Percentiles rank a stretch among this genome's conserved stretches.
phyloP scores from a whole-genome alignment of 2,888 invertebrate genomes.

The Andrena trimmerana region DNA sequence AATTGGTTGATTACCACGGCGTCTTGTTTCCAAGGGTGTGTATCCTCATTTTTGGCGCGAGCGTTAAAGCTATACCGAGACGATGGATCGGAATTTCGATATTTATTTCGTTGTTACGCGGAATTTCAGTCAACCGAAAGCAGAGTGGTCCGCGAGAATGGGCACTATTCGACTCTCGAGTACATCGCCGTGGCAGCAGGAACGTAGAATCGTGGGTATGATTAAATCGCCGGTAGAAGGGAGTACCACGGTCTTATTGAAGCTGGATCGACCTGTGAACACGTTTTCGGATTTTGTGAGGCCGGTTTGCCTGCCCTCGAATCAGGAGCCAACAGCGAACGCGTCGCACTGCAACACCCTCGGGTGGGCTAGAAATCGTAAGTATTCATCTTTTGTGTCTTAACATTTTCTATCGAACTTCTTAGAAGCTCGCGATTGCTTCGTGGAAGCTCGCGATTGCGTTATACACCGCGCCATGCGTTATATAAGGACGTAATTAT shows the following conservation, averaged over 20 bases:
- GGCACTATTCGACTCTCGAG: conserved; percentile 92
- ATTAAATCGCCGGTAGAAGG: conserved; percentile 96
- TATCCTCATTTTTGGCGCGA: conserved; percentile 6
- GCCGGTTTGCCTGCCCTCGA: conserved; percentile 92
- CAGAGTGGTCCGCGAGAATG: conserved; percentile 94
- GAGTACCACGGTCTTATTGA: conserved; percentile 92
- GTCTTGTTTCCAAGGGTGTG: conserved; percentile 91
- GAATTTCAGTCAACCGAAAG: conserved; percentile 90
- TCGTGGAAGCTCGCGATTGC: background rate
- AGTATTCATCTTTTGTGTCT: conserved; percentile 63
- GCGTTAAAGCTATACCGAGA: too few species aligned
- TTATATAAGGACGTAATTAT: conserved; percentile 49
- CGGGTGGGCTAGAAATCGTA: conserved; percentile 94
- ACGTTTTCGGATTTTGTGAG: conserved; percentile 93
- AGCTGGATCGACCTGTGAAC: conserved; percentile 91
- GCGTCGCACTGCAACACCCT: conserved; percentile 91
- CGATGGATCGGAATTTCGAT: too few species aligned
- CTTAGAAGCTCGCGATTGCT: background rate
- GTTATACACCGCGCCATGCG: background rate
- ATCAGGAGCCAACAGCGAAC: conserved; percentile 84
- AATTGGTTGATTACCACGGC: conserved; percentile 95
- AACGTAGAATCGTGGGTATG: conserved; percentile 93
- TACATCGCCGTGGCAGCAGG: conserved; percentile 95
- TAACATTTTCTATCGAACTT: background rate
- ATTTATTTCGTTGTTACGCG: background rate